Percentiles rank a stretch among this genome's conserved stretches.
Evolutionary conservation across 2,113 vertebrate genomes (phyloP).

Genomic region (Protomyctophum bolini): DNA sequence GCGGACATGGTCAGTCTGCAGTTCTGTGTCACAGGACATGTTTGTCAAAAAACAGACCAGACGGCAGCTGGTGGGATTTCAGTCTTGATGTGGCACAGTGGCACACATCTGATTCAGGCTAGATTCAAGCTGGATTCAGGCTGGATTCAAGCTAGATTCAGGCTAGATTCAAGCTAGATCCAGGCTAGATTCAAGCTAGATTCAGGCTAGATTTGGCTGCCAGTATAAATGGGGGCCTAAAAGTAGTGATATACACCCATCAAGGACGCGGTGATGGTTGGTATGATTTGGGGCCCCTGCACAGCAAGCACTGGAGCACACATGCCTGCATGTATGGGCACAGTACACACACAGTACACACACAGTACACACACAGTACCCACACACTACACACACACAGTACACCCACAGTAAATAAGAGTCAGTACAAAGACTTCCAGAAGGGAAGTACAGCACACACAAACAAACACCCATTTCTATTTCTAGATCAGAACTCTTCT

Average conservation of each 20-base stretch:
- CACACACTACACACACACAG: no score
- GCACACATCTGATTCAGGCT: no score
- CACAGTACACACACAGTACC: no score
- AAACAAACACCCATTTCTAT: constrained; percentile 25
- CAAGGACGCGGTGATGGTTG: constrained; percentile 24
- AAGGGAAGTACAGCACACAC: background rate
- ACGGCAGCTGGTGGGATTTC: constrained; percentile 40
- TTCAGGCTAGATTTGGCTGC: no score
- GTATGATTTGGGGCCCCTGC: constrained; percentile 22
- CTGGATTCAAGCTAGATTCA: no score
- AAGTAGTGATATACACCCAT: constrained; percentile 7
- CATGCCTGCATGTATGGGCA: background rate
- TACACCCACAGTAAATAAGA: background rate
- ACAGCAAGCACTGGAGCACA: background rate
- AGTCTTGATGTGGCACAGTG: background rate
- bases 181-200: no score
- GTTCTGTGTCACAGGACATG: constrained; percentile 33
- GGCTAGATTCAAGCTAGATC: no score
- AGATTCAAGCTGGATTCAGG: no score
- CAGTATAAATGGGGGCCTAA: no score
- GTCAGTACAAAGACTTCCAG: no score
- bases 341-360: no score
- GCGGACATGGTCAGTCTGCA: constrained; percentile 45
- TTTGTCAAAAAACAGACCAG: constrained; percentile 56
- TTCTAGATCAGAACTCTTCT: background rate